These are phyloP conservation scores for Dipodomys merriami DNA, from an alignment of 2,113 vertebrate genomes.

Conservation along the genomic window DNA sequence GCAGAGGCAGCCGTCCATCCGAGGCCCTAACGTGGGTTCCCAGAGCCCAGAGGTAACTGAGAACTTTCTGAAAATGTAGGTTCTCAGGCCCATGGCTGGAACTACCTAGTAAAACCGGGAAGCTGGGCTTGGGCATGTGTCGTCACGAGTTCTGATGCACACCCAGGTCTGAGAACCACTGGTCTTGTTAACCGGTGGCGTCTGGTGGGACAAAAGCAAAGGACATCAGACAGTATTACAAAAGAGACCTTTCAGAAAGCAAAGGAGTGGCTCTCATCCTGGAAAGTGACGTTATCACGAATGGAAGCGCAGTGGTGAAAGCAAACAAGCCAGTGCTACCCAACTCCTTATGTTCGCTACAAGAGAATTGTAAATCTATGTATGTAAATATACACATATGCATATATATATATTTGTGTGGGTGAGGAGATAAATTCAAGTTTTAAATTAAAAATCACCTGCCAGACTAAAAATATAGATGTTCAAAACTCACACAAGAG, in stretches of 20 bases:
- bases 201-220: background rate
- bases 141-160: rapidly evolving
- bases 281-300: background rate
- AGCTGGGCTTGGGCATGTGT: too few species aligned
- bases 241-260: background rate
- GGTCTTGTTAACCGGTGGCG: background rate
- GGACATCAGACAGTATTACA: background rate
- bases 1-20: rapidly evolving
- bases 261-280: background rate
- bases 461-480: background rate
- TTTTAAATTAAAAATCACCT: background rate
- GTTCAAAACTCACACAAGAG: background rate
- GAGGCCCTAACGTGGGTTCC: background rate
- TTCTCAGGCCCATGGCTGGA: background rate
- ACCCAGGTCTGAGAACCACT: background rate
- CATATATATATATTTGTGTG: background rate
- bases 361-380: background rate
- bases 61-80: background rate
- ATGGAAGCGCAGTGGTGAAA: background rate
- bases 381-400: too few species aligned
- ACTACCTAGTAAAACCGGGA: background rate
- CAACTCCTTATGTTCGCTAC: background rate
- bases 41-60: background rate
- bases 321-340: background rate
- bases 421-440: conserved; percentile 3